Evolutionary conservation across 2,888 invertebrate genomes (phyloP).

Genomic region (Pristionchus mayeri): DNA sequence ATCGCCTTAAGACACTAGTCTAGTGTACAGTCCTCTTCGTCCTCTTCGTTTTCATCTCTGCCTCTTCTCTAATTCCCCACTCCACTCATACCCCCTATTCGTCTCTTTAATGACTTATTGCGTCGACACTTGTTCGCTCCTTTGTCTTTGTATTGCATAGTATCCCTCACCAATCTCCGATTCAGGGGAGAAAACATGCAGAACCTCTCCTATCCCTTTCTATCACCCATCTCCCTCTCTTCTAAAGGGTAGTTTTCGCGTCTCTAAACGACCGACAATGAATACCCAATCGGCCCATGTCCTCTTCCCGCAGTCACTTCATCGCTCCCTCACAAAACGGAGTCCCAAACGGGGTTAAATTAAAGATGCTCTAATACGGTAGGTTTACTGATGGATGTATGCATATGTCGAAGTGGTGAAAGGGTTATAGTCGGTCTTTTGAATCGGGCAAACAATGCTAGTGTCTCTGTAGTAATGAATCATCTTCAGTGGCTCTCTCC

Average conservation of each 20-base stretch:
- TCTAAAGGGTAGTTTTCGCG: slow-evolving; percentile 2
- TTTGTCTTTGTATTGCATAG: neutral
- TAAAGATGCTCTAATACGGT: neutral
- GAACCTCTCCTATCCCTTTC: neutral
- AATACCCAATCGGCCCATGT: slow-evolving; percentile 16
- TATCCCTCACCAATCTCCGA: neutral
- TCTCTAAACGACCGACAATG: slow-evolving; percentile 31
- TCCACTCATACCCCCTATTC: neutral
- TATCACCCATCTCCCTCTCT: slow-evolving; percentile 12
- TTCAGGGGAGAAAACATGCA: neutral
- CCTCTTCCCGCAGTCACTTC: neutral
- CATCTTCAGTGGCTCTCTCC: slow-evolving; percentile 15
- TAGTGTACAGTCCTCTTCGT: neutral
- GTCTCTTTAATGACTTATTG: slow-evolving; percentile 27
- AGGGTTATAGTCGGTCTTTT: neutral
- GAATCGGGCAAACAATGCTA: slow-evolving; percentile 2
- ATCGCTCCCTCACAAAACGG: slow-evolving; percentile 11
- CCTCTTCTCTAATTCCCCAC: neutral
- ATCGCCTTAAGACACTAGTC: neutral
- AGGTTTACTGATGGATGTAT: neutral
- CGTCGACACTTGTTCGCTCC: slow-evolving; percentile 6
- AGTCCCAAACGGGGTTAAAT: neutral
- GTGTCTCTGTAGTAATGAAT: slow-evolving; percentile 42
- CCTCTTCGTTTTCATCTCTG: neutral
- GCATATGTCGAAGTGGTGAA: neutral